Percentiles rank a stretch among this genome's conserved stretches.
Conservation (phyloP, 2,888 invertebrate species). For the Aphidoletes aphidimyza region DNA sequence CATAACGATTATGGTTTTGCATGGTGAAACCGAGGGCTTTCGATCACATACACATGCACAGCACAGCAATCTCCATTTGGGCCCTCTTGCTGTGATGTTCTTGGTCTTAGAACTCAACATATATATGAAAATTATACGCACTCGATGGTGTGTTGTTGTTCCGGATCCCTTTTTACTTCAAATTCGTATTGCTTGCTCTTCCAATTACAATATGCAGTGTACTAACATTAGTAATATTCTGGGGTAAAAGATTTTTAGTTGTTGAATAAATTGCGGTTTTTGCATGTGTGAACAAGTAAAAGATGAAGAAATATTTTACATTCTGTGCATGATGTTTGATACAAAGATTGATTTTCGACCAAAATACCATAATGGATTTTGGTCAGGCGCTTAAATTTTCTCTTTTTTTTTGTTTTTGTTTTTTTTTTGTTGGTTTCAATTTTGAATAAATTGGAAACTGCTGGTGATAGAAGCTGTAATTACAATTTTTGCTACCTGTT, state of each 20-base stretch:
- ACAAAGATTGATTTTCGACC: background rate
- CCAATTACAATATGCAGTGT: background rate
- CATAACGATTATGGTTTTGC: constrained; percentile 53
- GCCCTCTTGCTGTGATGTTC: background rate
- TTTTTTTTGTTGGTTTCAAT: too few species aligned
- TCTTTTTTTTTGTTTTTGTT: background rate
- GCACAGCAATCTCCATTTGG: too few species aligned
- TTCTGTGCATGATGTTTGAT: background rate
- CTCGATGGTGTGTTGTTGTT: background rate
- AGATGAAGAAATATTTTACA: background rate
- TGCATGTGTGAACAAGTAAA: background rate
- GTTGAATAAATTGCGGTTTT: constrained; percentile 46
- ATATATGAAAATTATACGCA: constrained; percentile 48
- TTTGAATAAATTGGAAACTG: too few species aligned
- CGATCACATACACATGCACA: too few species aligned
- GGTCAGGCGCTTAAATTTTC: background rate
- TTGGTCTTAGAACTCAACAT: too few species aligned
- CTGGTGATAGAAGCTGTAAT: too few species aligned
- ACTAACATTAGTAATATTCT: background rate
- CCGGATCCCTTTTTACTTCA: background rate
- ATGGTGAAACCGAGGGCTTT: background rate
- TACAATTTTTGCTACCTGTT: too few species aligned
- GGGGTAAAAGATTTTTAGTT: background rate
- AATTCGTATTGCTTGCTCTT: background rate
- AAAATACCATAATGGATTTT: background rate